A percentile compares a stretch with the other conserved stretches of the same genome.
phyloP scores from a whole-genome alignment of 1,140 invertebrate species.

The Pseudomyrmex dendroicus region DNA sequence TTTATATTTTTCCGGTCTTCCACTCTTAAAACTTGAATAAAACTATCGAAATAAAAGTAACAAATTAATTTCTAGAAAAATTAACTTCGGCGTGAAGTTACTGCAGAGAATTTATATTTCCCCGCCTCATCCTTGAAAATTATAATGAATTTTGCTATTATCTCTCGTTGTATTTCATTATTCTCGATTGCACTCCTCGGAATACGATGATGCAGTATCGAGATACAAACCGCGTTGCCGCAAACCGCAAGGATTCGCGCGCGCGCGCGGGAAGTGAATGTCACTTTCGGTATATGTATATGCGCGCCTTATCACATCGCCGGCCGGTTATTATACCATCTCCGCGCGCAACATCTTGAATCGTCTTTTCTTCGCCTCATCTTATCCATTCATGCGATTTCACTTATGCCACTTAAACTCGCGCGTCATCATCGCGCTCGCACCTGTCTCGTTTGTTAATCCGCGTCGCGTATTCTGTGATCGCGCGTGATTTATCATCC shows the following conservation, averaged over 20 bases:
- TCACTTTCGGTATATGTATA: constrained; percentile 9
- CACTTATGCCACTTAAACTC: constrained; percentile 61
- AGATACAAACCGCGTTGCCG: neutral
- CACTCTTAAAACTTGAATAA: too few species aligned
- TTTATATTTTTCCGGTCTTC: neutral
- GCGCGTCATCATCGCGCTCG: constrained; percentile 52
- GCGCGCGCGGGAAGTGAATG: constrained; percentile 17
- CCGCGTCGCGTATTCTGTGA: neutral
- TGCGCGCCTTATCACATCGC: constrained; percentile 38
- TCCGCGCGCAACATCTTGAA: constrained; percentile 5
- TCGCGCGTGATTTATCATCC: constrained; percentile 56
- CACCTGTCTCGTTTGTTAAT: constrained; percentile 65
- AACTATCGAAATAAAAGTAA: too few species aligned
- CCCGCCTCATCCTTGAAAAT: too few species aligned
- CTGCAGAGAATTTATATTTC: too few species aligned
- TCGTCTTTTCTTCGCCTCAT: constrained; percentile 32
- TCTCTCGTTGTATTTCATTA: too few species aligned
- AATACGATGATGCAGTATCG: neutral
- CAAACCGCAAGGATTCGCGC: constrained; percentile 6
- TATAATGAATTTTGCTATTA: too few species aligned
- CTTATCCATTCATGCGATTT: constrained; percentile 57
- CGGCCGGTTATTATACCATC: constrained; percentile 43
- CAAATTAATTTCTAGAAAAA: too few species aligned
- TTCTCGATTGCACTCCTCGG: neutral
- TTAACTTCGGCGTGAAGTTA: too few species aligned